These are phyloP conservation scores for Muscidifurax raptorellus DNA, from an alignment of 1,140 invertebrate species.

Conservation along the genomic window DNA sequence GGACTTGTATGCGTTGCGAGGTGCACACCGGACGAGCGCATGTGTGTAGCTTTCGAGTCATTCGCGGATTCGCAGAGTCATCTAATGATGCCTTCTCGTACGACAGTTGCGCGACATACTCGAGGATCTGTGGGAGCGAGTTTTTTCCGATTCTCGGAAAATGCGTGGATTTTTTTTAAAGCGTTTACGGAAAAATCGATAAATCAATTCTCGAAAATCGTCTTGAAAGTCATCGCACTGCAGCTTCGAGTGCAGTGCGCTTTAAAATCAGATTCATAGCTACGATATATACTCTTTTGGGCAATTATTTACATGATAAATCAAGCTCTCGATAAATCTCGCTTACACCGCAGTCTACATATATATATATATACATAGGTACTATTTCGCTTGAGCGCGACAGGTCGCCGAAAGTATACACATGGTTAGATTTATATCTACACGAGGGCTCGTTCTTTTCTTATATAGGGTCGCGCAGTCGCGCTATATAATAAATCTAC, in stretches of 20 bases:
- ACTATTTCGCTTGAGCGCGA: background rate
- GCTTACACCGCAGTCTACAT: background rate
- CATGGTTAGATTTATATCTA: too few species aligned
- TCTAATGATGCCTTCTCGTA: slow-evolving; percentile 24
- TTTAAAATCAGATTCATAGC: background rate
- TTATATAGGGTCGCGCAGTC: too few species aligned
- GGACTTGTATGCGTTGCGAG: background rate
- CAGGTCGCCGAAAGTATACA: too few species aligned
- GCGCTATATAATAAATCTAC: too few species aligned
- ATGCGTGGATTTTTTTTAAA: background rate
- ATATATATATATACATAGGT: background rate
- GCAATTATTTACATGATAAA: background rate
- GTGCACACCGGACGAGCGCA: too few species aligned
- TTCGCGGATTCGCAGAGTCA: slow-evolving; percentile 1
- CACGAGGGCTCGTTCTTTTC: too few species aligned
- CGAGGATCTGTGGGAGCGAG: background rate
- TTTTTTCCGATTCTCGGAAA: background rate
- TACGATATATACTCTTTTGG: background rate
- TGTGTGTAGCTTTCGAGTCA: background rate
- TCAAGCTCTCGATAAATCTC: too few species aligned
- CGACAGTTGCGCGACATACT: slow-evolving; percentile 16
- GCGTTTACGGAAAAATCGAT: background rate
- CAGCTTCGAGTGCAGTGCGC: too few species aligned
- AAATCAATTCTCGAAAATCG: background rate
- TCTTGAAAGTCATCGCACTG: background rate